Percentiles rank a stretch among this genome's conserved stretches.
phyloP scores from a whole-genome alignment of 2,888 invertebrate species.

The Stenoptilia bipunctidactyla region DNA sequence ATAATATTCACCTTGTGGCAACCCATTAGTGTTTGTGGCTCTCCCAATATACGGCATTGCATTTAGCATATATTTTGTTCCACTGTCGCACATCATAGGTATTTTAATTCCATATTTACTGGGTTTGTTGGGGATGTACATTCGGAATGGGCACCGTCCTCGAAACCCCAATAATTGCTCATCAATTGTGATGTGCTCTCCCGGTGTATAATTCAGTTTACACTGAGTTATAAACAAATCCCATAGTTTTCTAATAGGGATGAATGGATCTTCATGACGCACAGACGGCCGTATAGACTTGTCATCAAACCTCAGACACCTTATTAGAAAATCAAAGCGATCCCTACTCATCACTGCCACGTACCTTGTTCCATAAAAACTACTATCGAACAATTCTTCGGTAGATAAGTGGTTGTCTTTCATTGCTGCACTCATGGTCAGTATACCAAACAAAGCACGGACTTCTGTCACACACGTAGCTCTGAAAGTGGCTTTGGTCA shows the following conservation, averaged over 20 bases:
- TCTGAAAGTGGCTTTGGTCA: slow-evolving; percentile 3
- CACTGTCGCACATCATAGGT: slow-evolving; percentile 20
- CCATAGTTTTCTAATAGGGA: slow-evolving; percentile 22
- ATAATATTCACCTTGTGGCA: slow-evolving; percentile 16
- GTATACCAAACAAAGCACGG: slow-evolving; percentile 2
- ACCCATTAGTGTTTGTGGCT: slow-evolving; percentile 10
- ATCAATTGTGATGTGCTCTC: slow-evolving; percentile 10
- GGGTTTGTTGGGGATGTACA: slow-evolving; percentile 11
- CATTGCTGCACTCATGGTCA: background rate
- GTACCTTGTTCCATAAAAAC: background rate
- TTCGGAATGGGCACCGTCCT: slow-evolving; percentile 12
- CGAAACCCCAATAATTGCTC: slow-evolving; percentile 12
- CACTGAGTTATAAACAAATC: slow-evolving; percentile 18
- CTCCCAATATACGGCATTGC: slow-evolving; percentile 22
- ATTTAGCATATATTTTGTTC: slow-evolving; percentile 17
- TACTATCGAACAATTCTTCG: background rate
- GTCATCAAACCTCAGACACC: slow-evolving; percentile 19
- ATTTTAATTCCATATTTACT: slow-evolving; percentile 23
- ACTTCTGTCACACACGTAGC: slow-evolving; percentile 1
- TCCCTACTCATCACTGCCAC: slow-evolving; percentile 7
- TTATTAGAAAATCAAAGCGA: slow-evolving; percentile 17
- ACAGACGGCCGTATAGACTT: slow-evolving; percentile 12
- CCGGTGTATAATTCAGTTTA: slow-evolving; percentile 14
- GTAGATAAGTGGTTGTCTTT: slow-evolving; percentile 1
- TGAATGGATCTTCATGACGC: slow-evolving; percentile 17